These are phyloP conservation scores for Cyprinella venusta DNA, from an alignment of 2,797 vertebrate genomes.

Conservation along the genomic window DNA sequence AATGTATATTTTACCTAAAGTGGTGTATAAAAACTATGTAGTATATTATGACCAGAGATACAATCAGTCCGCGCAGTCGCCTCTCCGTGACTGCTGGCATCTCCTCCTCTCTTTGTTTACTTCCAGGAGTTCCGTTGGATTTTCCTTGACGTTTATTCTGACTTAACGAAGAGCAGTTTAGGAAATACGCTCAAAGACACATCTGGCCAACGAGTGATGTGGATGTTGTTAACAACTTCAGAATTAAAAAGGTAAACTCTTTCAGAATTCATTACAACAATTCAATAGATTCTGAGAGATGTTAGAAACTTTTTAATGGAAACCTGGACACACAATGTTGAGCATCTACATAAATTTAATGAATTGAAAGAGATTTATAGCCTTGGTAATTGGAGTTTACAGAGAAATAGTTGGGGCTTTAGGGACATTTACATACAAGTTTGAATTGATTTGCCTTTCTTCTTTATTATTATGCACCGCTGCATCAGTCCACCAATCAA, in stretches of 20 bases:
- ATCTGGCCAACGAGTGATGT: too few relatives aligned
- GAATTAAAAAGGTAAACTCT: background rate
- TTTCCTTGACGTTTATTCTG: too few relatives aligned
- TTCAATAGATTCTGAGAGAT: background rate
- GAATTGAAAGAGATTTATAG: background rate
- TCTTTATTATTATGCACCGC: constrained; percentile 9
- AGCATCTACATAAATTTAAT: background rate
- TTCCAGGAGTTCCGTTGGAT: too few relatives aligned
- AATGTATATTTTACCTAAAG: too few relatives aligned
- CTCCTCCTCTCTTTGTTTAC: too few relatives aligned
- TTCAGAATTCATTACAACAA: background rate
- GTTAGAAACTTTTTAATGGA: background rate
- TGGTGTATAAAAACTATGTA: too few relatives aligned
- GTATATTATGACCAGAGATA: too few relatives aligned
- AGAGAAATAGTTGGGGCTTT: background rate
- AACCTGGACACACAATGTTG: background rate
- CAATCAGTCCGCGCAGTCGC: too few relatives aligned
- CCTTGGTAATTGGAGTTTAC: constrained; percentile 9
- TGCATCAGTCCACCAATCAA: constrained; percentile 5
- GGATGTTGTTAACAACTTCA: background rate
- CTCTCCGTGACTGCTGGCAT: too few relatives aligned
- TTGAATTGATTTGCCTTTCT: constrained; percentile 7
- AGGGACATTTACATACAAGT: constrained; percentile 2
- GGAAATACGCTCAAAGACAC: too few relatives aligned
- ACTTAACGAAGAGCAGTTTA: too few relatives aligned